Conservation (phyloP, 2,113 vertebrate species). For the Chionomys nivalis region DNA sequence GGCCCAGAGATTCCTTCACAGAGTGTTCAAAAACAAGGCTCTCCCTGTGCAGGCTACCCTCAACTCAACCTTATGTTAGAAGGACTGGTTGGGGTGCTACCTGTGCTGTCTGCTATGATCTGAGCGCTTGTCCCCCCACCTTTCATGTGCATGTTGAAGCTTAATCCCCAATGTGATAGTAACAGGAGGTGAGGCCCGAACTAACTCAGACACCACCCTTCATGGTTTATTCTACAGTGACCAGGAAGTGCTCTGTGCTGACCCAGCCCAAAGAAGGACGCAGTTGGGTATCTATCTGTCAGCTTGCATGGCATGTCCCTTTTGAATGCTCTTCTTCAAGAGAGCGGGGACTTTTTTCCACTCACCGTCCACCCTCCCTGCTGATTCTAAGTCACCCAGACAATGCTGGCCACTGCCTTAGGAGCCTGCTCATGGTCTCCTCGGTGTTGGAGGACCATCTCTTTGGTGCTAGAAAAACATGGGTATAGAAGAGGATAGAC, state of each 20-base stretch:
- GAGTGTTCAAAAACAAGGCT: neutral
- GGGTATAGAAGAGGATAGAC: neutral
- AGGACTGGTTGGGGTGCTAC: rapidly evolving
- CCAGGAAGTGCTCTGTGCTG: neutral
- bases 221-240: neutral
- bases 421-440: neutral
- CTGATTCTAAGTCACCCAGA: neutral
- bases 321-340: neutral
- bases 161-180: neutral
- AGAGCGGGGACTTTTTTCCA: neutral
- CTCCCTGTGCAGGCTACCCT: neutral
- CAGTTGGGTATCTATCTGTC: neutral
- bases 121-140: neutral
- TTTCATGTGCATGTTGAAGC: neutral
- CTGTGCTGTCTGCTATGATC: neutral
- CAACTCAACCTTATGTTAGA: neutral
- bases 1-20: neutral
- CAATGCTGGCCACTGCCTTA: neutral
- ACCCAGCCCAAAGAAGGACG: neutral
- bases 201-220: neutral
- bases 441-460: neutral
- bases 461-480: neutral
- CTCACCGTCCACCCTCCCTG: neutral
- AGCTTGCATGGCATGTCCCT: neutral
- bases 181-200: neutral